Evolutionary conservation across 2,113 vertebrate genomes (phyloP), one percentile per base, ranked within the genome.

Genomic region (Myotis brandtii): DNA sequence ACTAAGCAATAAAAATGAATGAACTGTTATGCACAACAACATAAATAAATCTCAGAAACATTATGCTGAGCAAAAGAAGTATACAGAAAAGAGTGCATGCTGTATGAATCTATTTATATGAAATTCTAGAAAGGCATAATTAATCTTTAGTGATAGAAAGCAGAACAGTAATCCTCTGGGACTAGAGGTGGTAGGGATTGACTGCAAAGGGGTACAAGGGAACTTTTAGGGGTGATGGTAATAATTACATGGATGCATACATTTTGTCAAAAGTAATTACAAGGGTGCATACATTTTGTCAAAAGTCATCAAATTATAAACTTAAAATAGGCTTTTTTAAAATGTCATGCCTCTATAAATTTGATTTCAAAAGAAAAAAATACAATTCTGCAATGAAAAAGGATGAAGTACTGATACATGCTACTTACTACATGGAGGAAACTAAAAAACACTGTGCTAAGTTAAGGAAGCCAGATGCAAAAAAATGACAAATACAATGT

Each of bases 261-360:
- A 59, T 59, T 59, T 59, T 93, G 72, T 93, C 69, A 75, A 62
- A 93, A 93, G 17, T 23, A n/a, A n/a, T n/a, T n/a, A n/a, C n/a
- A n/a, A n/a, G n/a, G n/a, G n/a, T n/a, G n/a, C n/a, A n/a, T n/a
- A n/a, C n/a, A n/a, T n/a, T n/a, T n/a, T n/a, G n/a, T n/a, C n/a
- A n/a, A n/a, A n/a, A n/a, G n/a, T n/a, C 37, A 86, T 93, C 91
- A 93, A 62, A 43, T 64, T 59, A 85, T 76, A 56, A 84, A 75
- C 56, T 16, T 56, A 85, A 85, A 77, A 46, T 70, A 7, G 80
- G 37, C 21, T 72, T 86, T 86, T 79, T 46, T 46, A 46, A 48
- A n/a, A n/a, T 79, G 73, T 13, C 18, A 54, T n/a, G 64, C 46
- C 9, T 77, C 34, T 67, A 20, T 46, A 79, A 56, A 67, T 79